Evolutionary conservation across 2,797 vertebrate genomes (phyloP).

Genomic region (Mormyrops boulengeri): DNA sequence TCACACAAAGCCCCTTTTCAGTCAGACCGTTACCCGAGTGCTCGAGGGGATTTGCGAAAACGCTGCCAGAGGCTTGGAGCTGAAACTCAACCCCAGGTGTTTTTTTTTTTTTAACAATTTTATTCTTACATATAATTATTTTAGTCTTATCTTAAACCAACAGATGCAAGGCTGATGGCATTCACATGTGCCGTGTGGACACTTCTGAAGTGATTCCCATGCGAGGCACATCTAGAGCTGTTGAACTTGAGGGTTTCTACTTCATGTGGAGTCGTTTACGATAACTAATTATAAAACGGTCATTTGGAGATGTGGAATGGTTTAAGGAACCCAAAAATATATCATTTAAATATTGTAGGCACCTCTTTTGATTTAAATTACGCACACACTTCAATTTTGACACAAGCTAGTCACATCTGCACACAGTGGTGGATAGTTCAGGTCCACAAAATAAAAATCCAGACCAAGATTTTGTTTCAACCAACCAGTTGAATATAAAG

Average conservation of each 20-base stretch:
- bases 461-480: neutral
- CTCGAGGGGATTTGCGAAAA: neutral
- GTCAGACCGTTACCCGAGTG: neutral
- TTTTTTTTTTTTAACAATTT: neutral
- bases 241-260: neutral
- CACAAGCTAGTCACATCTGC: neutral
- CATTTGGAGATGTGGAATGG: neutral
- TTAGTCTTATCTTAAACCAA: constrained; percentile 37
- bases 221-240: neutral
- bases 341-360: neutral
- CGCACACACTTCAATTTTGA: neutral
- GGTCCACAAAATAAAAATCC: neutral
- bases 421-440: neutral
- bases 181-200: constrained; percentile 44
- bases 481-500: neutral
- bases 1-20: neutral
- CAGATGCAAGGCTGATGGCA: constrained; percentile 44
- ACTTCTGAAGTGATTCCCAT: constrained; percentile 40
- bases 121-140: constrained; percentile 25
- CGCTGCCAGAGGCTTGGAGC: neutral
- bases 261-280: neutral
- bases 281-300: neutral
- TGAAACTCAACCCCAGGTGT: constrained; percentile 6
- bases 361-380: neutral
- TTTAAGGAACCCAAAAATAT: neutral